Conservation (phyloP, 2,797 vertebrate genomes). For the Anabacerthia variegaticeps region DNA sequence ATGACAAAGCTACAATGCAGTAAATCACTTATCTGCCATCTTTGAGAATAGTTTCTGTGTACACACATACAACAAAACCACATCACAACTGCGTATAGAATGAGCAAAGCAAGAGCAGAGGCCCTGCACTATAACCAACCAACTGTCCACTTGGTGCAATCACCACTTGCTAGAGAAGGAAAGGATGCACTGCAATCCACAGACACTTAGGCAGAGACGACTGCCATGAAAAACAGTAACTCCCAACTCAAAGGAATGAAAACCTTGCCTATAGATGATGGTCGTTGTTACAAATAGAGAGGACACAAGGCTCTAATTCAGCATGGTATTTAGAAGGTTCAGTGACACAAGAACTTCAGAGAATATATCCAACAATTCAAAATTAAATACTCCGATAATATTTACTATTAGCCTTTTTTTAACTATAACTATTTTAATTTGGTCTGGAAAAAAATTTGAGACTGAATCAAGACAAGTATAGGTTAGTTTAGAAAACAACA, state of each 20-base stretch:
- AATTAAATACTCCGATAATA: not conserved
- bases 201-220: not conserved
- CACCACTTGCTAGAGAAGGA: not conserved
- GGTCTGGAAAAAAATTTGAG: not conserved
- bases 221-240: not conserved
- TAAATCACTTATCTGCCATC: not conserved
- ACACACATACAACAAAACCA: fast-evolving
- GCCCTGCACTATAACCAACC: not conserved
- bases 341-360: not conserved
- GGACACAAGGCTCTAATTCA: not conserved
- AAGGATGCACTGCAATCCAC: not conserved
- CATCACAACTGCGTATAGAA: fast-evolving
- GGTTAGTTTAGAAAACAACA: not conserved
- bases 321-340: not conserved
- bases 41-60: not conserved
- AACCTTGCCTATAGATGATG: not conserved
- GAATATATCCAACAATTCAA: not conserved
- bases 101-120: not conserved
- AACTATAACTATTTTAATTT: not conserved
- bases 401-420: not conserved
- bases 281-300: not conserved
- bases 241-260: not conserved
- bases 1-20: not conserved
- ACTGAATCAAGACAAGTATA: not conserved
- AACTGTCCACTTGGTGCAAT: no score